phyloP scores from a whole-genome alignment of 2,797 vertebrate genomes.

The Moxostoma hubbsi region DNA sequence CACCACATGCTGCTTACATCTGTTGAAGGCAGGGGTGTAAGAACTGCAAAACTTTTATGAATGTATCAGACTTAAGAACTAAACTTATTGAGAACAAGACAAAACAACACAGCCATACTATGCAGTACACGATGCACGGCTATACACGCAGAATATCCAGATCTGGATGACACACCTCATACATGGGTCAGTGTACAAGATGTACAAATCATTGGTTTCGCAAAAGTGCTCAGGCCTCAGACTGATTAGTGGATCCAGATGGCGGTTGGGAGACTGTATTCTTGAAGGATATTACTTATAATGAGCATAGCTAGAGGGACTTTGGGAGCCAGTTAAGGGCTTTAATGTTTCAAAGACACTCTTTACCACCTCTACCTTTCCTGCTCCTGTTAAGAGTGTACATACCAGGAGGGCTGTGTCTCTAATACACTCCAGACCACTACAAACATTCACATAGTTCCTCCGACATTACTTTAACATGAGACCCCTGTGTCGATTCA shows the following conservation, averaged over 20 bases:
- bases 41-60: background rate
- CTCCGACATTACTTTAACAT: conserved; percentile 35
- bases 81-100: background rate
- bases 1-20: too few species aligned
- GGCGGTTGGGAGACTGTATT: conserved; percentile 37
- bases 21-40: too few species aligned
- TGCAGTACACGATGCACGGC: too few species aligned
- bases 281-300: conserved; percentile 57
- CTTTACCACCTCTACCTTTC: conserved; percentile 27
- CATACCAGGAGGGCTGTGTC: conserved; percentile 20
- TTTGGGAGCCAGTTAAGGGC: conserved; percentile 33
- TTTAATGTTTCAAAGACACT: conserved; percentile 40
- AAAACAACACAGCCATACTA: background rate
- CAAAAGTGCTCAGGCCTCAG: conserved; percentile 17
- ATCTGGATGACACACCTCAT: conserved; percentile 9
- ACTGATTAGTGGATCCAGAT: conserved; percentile 41
- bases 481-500: conserved; percentile 13
- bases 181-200: conserved; percentile 20
- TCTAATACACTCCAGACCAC: conserved; percentile 52
- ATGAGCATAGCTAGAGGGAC: conserved; percentile 47
- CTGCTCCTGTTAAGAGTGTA: conserved; percentile 36
- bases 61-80: background rate
- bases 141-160: background rate
- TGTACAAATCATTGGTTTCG: conserved; percentile 29
- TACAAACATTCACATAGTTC: conserved; percentile 31